These are phyloP conservation scores for Callipepla californica DNA, from an alignment of 2,113 vertebrate genomes.

Conservation along the genomic window DNA sequence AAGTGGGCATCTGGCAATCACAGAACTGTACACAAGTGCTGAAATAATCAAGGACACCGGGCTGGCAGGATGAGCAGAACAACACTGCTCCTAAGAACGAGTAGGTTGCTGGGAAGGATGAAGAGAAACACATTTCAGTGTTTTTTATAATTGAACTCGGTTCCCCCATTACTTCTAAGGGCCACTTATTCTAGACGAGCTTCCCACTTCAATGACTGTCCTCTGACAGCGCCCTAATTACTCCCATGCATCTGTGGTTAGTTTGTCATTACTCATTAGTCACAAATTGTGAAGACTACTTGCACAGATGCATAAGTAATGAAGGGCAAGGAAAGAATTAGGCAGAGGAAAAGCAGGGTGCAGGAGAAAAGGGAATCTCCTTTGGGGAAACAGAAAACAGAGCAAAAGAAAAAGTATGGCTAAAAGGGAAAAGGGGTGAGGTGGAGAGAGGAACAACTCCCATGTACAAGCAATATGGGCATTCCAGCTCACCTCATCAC, in stretches of 20 bases:
- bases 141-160: background rate
- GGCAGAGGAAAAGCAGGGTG: background rate
- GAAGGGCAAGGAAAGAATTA: background rate
- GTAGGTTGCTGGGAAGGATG: background rate
- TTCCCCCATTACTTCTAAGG: background rate
- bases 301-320: background rate
- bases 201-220: background rate
- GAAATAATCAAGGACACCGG: background rate
- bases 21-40: background rate
- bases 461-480: background rate
- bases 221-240: background rate
- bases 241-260: background rate
- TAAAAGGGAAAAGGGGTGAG: background rate
- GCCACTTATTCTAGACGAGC: background rate
- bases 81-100: background rate
- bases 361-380: background rate
- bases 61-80: background rate
- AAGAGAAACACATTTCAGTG: background rate
- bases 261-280: background rate
- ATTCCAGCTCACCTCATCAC: background rate
- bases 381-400: background rate
- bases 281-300: background rate
- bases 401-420: background rate
- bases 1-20: background rate
- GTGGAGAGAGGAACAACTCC: fast-evolving